Evolutionary conservation across 2,888 invertebrate species (phyloP).

Genomic region (Clusia tigrina): DNA sequence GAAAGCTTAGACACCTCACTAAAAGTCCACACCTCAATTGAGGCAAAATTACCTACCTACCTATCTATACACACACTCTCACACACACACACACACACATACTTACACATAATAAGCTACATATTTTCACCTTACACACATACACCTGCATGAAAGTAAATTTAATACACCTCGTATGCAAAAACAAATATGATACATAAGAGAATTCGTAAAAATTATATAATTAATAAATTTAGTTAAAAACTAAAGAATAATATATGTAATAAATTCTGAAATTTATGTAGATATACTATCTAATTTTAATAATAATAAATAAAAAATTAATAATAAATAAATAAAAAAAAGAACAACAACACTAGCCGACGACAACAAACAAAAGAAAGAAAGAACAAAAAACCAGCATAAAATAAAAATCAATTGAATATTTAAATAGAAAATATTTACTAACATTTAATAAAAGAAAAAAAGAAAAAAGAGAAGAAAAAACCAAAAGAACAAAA

Average conservation of each 20-base stretch:
- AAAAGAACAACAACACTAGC: constrained; percentile 27
- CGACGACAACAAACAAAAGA: constrained; percentile 24
- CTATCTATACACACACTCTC: neutral
- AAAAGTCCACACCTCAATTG: neutral
- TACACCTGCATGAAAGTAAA: constrained; percentile 12
- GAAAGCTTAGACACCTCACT: constrained; percentile 4
- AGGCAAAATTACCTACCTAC: too few species aligned
- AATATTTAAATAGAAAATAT: constrained; percentile 5
- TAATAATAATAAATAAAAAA: constrained; percentile 39
- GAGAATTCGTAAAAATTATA: constrained; percentile 16
- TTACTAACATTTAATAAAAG: constrained; percentile 7
- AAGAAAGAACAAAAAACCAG: constrained; percentile 14
- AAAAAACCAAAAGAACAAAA: neutral
- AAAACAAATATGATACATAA: constrained; percentile 27
- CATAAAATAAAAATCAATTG: constrained; percentile 13
- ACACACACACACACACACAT: constrained; percentile 13
- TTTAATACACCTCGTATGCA: too few species aligned
- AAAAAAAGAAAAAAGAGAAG: neutral
- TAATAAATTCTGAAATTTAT: constrained; percentile 45
- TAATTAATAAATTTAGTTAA: constrained; percentile 46
- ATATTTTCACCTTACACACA: constrained; percentile 13
- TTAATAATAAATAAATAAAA: constrained; percentile 26
- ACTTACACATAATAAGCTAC: constrained; percentile 17
- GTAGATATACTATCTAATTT: constrained; percentile 54
- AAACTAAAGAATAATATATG: constrained; percentile 38